Evolutionary conservation across 2,797 vertebrate genomes (phyloP), one percentile per base, ranked within the genome.

Genomic region (Diplodus puntazzo): DNA sequence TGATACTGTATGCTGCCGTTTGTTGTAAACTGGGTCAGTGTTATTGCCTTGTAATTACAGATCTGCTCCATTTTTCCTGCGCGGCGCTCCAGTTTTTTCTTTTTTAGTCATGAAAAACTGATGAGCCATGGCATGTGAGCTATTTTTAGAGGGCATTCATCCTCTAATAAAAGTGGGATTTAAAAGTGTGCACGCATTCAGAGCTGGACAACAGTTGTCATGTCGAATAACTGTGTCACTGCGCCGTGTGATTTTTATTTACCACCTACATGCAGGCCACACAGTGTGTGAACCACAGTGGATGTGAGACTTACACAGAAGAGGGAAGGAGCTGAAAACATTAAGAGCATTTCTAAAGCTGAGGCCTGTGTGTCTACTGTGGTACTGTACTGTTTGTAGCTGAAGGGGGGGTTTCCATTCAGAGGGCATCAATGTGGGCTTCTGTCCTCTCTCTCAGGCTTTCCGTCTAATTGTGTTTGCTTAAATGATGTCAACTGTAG

Each of bases 401-500:
- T 75, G 84, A 60, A 73, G 82, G 89, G 87, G 30, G 90, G 81
- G 50, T 91, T 93, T 92, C 86, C 90, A 83, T 83, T 85, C 75
- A 82, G 49, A 55, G 27, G 59, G 49, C 81, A 80, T 91, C 88
- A 93, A 87, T 94, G 86, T 74, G 77, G 14, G 43, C 81, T 20
- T 63, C 90, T 93, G 90, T 92, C 72, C 70, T 54, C 77, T 79
- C 8, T 63, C 70, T 90, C 74, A 48, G 79, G 13, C 76, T 79
- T 49, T 87, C 70, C 70, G 48, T 87, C 30, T 69, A 86, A 87
- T 90, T 88, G 73, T 86, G 42, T 90, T 87, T 86, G 48, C 13
- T 45, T 72, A n/a, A 87, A 88, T 89, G 54, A 82, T 79, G 57
- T 79, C 59, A 59, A 25, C 77, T 80, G 67, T 66, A 63, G 11